Conservation (phyloP, 1,140 invertebrate species). For the Macrocentrus cingulum region DNA sequence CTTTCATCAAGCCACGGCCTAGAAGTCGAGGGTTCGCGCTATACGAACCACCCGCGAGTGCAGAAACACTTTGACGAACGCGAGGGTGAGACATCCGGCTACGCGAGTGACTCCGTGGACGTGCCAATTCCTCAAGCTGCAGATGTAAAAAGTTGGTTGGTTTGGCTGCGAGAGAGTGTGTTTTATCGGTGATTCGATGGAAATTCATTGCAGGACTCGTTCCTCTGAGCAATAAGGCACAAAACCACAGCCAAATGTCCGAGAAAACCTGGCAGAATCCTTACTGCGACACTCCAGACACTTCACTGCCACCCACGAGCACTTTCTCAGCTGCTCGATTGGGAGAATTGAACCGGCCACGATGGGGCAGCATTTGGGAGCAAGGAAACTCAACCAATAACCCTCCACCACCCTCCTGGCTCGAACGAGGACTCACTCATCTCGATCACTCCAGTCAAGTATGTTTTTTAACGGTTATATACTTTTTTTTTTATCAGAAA, state of each 20-base stretch:
- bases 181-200: neutral
- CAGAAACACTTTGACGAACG: slow-evolving; percentile 58
- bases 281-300: slow-evolving; percentile 42
- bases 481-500: too few relatives aligned
- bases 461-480: too few relatives aligned
- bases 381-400: slow-evolving; percentile 52
- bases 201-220: slow-evolving; percentile 22
- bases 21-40: slow-evolving; percentile 36
- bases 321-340: slow-evolving; percentile 45
- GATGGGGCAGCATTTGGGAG: slow-evolving; percentile 73
- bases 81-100: slow-evolving; percentile 71
- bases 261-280: slow-evolving; percentile 50
- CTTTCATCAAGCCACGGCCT: slow-evolving; percentile 36
- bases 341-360: slow-evolving; percentile 65
- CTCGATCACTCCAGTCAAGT: slow-evolving; percentile 51
- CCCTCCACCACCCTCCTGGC: slow-evolving; percentile 63
- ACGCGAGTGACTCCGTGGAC: slow-evolving; percentile 70
- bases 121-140: slow-evolving; percentile 27
- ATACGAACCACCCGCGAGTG: slow-evolving; percentile 25
- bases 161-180: slow-evolving; percentile 11
- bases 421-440: slow-evolving; percentile 63
- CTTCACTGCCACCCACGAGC: slow-evolving; percentile 44
- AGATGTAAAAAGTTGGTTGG: slow-evolving; percentile 16
- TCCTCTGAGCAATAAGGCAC: slow-evolving; percentile 25
- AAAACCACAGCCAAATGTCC: slow-evolving; percentile 29